Evolutionary conservation across 1,140 invertebrate species (phyloP).

Genomic region (Cylas formicarius): DNA sequence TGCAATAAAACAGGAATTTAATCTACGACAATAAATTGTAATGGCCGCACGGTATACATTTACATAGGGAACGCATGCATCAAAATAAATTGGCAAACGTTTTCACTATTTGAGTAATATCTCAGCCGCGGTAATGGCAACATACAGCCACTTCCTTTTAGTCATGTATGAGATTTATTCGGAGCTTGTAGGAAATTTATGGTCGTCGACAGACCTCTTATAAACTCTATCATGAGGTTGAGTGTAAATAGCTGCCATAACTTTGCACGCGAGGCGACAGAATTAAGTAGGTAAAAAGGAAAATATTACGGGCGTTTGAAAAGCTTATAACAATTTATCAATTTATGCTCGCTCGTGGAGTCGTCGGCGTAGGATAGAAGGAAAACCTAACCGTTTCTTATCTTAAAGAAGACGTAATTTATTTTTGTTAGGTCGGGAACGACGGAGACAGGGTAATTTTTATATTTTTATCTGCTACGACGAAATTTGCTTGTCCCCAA

Average conservation of each 20-base stretch:
- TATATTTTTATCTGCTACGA: too few relatives aligned
- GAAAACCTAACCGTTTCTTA: slow-evolving; percentile 13
- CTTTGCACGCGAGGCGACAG: slow-evolving; percentile 18
- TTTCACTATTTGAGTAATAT: neutral
- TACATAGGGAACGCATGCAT: slow-evolving; percentile 11
- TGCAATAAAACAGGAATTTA: too few relatives aligned
- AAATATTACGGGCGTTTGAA: slow-evolving; percentile 22
- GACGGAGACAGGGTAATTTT: slow-evolving; percentile 6
- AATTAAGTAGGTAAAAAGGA: slow-evolving; percentile 24
- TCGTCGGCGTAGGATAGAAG: slow-evolving; percentile 5
- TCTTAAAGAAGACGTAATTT: slow-evolving; percentile 17
- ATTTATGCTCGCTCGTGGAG: slow-evolving; percentile 14
- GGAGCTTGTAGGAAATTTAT: slow-evolving; percentile 17
- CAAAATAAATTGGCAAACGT: slow-evolving; percentile 12
- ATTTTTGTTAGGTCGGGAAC: slow-evolving; percentile 15
- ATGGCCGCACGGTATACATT: too few relatives aligned
- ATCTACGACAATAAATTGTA: too few relatives aligned
- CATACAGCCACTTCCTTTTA: slow-evolving; percentile 6
- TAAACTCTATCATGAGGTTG: slow-evolving; percentile 20
- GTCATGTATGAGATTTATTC: slow-evolving; percentile 15
- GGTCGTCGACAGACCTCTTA: slow-evolving; percentile 17
- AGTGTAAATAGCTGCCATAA: slow-evolving; percentile 21
- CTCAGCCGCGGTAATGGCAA: neutral
- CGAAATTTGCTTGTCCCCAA: too few relatives aligned
- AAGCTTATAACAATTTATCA: slow-evolving; percentile 24